Conservation (phyloP, 2,113 vertebrate species). For the Calyptomena viridis region DNA sequence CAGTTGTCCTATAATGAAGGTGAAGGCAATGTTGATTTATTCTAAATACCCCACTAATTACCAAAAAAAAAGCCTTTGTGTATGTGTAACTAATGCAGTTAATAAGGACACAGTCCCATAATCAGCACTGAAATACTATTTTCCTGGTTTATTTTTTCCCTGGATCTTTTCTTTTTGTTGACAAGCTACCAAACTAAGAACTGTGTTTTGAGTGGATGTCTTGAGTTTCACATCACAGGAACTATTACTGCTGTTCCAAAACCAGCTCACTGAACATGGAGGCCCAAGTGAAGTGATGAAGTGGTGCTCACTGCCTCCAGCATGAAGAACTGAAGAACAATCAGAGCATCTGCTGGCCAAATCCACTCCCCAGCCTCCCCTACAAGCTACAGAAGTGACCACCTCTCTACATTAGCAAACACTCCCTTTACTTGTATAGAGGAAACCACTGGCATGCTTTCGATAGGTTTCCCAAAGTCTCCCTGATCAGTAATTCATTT, state of each 20-base stretch:
- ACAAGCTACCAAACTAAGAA: background rate
- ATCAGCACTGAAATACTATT: background rate
- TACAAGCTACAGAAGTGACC: background rate
- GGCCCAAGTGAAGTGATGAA: background rate
- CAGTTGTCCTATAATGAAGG: background rate
- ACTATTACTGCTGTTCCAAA: background rate
- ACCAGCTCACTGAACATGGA: background rate
- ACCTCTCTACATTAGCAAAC: background rate
- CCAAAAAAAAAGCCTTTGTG: background rate
- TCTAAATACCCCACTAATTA: background rate
- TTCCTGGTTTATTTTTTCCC: background rate
- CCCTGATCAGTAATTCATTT: rapidly evolving
- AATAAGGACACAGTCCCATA: background rate
- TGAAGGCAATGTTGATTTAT: background rate
- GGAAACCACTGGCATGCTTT: background rate
- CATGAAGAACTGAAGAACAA: background rate
- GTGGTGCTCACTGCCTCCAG: background rate
- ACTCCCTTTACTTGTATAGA: background rate
- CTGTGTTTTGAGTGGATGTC: background rate
- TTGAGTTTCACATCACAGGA: background rate
- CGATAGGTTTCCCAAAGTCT: background rate
- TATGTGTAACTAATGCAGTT: background rate
- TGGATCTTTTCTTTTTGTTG: background rate
- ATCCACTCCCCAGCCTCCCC: background rate
- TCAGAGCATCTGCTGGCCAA: background rate